phyloP scores from a whole-genome alignment of 2,113 vertebrate genomes.

The Cnemophilus loriae region DNA sequence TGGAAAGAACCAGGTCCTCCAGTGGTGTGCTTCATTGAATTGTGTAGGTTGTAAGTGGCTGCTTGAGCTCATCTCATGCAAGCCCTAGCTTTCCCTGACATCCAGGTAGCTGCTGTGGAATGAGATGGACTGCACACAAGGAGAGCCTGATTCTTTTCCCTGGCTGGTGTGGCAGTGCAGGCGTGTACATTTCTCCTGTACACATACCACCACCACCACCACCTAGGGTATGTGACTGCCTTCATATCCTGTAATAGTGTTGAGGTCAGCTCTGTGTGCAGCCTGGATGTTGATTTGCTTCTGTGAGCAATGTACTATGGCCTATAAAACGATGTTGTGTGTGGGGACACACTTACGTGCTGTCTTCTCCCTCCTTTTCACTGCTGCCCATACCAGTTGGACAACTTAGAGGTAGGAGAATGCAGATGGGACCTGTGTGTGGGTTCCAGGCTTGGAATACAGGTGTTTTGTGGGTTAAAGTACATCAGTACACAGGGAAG shows the following conservation, averaged over 20 bases:
- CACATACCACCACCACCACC: background rate
- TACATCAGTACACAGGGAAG: fast-evolving
- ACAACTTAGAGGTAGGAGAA: background rate
- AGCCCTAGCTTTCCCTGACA: background rate
- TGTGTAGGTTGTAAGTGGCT: background rate
- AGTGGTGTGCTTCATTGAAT: background rate
- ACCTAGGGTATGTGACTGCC: background rate
- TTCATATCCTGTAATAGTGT: background rate
- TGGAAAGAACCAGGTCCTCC: background rate
- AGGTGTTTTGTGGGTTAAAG: background rate
- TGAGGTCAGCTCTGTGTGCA: fast-evolving
- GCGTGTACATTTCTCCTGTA: fast-evolving
- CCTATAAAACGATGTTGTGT: fast-evolving
- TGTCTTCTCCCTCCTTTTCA: background rate
- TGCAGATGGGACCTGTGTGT: background rate
- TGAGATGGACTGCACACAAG: background rate
- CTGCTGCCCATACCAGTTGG: background rate
- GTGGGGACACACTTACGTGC: fast-evolving
- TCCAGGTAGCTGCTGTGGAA: background rate
- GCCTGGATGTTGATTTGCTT: background rate
- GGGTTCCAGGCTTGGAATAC: background rate
- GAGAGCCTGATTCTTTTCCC: background rate
- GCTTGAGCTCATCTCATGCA: background rate
- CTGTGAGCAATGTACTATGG: background rate
- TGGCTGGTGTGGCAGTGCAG: background rate